These are phyloP conservation scores for Cantharis lateralis DNA, from an alignment of 2,888 invertebrate species.

Conservation along the genomic window DNA sequence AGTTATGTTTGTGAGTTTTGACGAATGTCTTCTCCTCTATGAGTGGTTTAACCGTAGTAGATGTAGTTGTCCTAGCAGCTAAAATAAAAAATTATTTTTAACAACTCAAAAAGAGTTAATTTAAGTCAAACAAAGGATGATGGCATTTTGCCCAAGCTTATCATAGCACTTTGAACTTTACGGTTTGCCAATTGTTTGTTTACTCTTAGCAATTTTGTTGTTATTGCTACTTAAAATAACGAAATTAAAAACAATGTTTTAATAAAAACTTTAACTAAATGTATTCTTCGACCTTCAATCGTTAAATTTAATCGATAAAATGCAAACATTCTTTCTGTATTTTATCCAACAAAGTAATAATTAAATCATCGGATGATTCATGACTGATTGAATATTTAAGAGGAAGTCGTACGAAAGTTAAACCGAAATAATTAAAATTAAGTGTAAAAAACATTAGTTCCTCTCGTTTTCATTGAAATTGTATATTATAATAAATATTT, in stretches of 20 bases:
- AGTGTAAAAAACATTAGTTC: not conserved
- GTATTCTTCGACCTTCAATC: conserved; percentile 11
- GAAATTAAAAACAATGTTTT: not conserved
- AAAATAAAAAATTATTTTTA: not conserved
- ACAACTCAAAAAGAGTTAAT: not conserved
- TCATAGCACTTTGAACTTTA: conserved; percentile 11
- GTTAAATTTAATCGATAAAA: not conserved
- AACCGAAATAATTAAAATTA: not conserved
- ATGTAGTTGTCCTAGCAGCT: not conserved
- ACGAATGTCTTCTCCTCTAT: not conserved
- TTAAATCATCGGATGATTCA: not conserved
- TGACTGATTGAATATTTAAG: not conserved
- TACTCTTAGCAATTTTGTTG: not conserved
- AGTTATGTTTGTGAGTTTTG: conserved; percentile 38
- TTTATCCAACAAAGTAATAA: not conserved
- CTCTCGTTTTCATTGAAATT: not conserved
- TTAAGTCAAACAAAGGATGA: not conserved
- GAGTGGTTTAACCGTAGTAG: not conserved
- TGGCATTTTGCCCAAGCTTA: not conserved
- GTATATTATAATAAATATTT: not conserved
- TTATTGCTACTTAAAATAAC: not conserved
- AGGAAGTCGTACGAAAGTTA: not conserved
- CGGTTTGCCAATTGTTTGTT: not conserved
- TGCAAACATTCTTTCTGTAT: not conserved
- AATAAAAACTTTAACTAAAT: not conserved